Base-by-base conservation (phyloP, 2,888 invertebrate species). In the Lasius platythorax region DNA sequence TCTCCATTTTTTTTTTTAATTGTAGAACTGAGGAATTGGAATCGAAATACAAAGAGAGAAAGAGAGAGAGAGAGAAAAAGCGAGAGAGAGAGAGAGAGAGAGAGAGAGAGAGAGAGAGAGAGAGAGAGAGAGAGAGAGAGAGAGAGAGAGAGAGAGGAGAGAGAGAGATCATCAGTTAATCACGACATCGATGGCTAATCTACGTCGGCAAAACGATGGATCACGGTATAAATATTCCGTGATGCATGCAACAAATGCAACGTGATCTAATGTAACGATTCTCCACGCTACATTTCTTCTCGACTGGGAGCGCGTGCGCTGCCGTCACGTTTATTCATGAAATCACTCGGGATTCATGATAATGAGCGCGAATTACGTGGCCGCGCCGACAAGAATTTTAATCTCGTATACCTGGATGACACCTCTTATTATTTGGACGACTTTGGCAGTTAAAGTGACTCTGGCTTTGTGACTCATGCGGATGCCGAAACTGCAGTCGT, bases 361-460 rank as follows among this genome's bases (percentile, higher is more conserved):
- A 63, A 67, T 2, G n/a, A 61, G 23, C 0, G 9, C 18, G 30
- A 50, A 68, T 28, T n/a, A 23, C 37, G 63, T 23, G 23, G 23
- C 23, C 18, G 37, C 37, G 37, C 33, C 8, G 43, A 28, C 15
- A 83, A 70, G 5, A 15, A 46, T 18, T 40, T 30, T 72, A 61
- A 8, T 58, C 46, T 64, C 28, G 63, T 70, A 61, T 93, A 93
- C 93, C 93, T 93, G 91, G 83, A 87, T 91, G 90, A 87, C 92
- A 93, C 89, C 91, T 92, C 89, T 91, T 93, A 86, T 92, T 89
- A 89, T 88, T 91, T 37, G 89, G 91, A 91, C 92, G 92, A 85
- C 88, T 88, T 88, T 93, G 93, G 91, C 93, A 93, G 91, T 93
- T 93, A 90, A 92, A 88, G 82, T 92, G 93, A 86, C 93, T 90